Evolutionary conservation across 2,888 invertebrate genomes (phyloP), one percentile per base, ranked within the genome.

Genomic region (Liposcelis brunnea): DNA sequence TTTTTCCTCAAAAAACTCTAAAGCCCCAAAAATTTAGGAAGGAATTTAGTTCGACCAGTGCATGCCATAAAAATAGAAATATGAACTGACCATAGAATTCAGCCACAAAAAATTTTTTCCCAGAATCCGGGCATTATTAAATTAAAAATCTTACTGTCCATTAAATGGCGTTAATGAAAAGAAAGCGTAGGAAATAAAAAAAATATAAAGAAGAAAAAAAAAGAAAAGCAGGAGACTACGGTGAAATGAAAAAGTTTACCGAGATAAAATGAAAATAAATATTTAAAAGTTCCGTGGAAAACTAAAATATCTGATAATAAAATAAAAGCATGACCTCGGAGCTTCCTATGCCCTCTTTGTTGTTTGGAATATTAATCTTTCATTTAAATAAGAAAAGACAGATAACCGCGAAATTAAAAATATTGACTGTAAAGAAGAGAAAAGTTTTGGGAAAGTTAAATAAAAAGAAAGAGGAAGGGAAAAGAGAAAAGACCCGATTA

Each of bases 321-420:
- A 26, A 26, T 26, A 26, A 26, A 26, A 26, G 26, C 26, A 26
- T 26, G 26, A 26, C 26, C 26, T 26, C 26, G 26, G 26, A 26
- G 26, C 26, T 26, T 26, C 26, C 26, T 26, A 26, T 26, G 26
- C 26, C 26, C 26, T 26, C 26, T 26, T 26, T 26, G 26, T 26
- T 26, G 26, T 26, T 26, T 4, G 16, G 19, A 40, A 40, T 19
- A 18, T 18, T 19, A 40, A 40, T 40, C 40, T 40, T 21, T 40
- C 40, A 40, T 40, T 40, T 40, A 40, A 40, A 40, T 40, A 40
- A 40, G 40, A 40, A 40, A 14, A 40, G 40, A 19, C 40, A 40
- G 40, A 40, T 40, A 40, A 40, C 40, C 40, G n/a, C 40, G 40
- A 40, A 40, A 40, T 40, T 40, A 40, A 40, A 40, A 40, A 40